Conservation (phyloP, 2,797 vertebrate genomes). For the Tragopan temminckii region DNA sequence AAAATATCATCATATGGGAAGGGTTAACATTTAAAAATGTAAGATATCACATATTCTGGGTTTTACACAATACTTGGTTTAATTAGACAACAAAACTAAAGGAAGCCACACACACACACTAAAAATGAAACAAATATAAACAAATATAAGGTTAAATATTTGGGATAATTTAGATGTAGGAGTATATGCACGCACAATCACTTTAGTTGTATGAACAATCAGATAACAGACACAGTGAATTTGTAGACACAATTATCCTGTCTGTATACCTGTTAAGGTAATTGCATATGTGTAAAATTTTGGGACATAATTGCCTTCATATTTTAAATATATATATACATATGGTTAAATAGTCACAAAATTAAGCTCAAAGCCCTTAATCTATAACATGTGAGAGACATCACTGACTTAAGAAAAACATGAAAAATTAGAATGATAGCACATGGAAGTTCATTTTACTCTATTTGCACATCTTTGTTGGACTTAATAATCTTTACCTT, state of each 20-base stretch:
- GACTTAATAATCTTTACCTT: not conserved
- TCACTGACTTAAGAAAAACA: not conserved
- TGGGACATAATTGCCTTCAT: not conserved
- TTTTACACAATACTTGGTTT: not conserved
- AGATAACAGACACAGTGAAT: constrained; percentile 11
- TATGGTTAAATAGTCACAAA: not conserved
- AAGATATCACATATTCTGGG: not conserved
- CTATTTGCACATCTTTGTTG: not conserved
- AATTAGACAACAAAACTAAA: constrained; percentile 12
- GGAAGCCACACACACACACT: not conserved
- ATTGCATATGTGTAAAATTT: constrained; percentile 17
- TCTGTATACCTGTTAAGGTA: not conserved
- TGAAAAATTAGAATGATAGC: not conserved
- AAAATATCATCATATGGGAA: not conserved
- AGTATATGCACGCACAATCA: not conserved
- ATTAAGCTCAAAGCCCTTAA: constrained; percentile 6
- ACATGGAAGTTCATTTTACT: not conserved
- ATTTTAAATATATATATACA: constrained; percentile 18
- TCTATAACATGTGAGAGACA: not conserved
- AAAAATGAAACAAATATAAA: too few species aligned
- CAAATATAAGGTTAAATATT: not conserved
- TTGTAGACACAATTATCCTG: constrained; percentile 33
- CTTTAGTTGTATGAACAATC: constrained; percentile 1
- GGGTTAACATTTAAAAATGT: not conserved
- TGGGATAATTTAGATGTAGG: not conserved